Percentiles rank a stretch among this genome's conserved stretches.
Conservation (phyloP, 2,797 vertebrate genomes). For the Poecile montanus region DNA sequence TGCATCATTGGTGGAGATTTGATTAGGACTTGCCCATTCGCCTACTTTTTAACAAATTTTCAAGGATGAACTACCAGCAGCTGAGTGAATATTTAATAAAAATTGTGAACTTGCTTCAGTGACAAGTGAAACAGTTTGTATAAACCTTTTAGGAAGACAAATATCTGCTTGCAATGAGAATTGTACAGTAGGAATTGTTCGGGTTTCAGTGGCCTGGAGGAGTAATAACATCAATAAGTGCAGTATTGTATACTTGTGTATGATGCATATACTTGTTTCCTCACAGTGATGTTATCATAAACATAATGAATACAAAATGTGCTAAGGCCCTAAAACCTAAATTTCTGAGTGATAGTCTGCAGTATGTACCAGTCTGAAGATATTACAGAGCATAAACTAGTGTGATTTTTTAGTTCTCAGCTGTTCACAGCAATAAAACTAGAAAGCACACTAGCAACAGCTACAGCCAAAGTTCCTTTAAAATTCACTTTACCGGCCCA, state of each 20-base stretch:
- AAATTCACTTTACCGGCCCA: background rate
- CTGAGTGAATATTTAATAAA: background rate
- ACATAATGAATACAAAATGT: background rate
- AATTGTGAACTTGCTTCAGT: background rate
- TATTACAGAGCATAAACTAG: background rate
- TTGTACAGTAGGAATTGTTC: background rate
- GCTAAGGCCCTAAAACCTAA: background rate
- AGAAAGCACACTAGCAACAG: background rate
- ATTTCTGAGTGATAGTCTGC: background rate
- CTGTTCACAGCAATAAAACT: background rate
- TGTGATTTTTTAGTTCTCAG: background rate
- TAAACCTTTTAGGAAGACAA: background rate
- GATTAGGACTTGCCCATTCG: background rate
- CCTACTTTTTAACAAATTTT: background rate
- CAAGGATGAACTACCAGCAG: background rate
- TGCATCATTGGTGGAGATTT: background rate
- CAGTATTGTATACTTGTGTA: background rate
- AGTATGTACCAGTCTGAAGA: background rate
- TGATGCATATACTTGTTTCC: background rate
- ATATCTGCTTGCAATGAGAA: background rate
- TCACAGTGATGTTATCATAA: background rate
- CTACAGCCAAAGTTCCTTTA: background rate
- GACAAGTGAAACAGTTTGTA: background rate
- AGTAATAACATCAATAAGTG: background rate
- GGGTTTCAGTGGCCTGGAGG: background rate